A percentile compares a stretch with the other conserved stretches of the same genome.
These are phyloP conservation scores for Hycleus phaleratus DNA, from an alignment of 1,140 invertebrate species.

Conservation along the genomic window DNA sequence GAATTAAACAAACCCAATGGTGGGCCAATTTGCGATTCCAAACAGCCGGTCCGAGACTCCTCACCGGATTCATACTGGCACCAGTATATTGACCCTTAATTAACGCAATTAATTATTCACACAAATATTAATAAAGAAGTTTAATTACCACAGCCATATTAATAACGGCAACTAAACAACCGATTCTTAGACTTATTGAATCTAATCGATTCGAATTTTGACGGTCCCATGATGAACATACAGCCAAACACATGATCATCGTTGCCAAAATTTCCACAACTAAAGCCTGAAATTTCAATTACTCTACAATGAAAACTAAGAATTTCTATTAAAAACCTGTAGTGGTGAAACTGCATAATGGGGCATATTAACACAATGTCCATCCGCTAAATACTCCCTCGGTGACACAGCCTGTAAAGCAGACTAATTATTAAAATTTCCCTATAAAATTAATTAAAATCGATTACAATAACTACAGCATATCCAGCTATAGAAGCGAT, in stretches of 20 bases:
- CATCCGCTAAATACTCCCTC: background rate
- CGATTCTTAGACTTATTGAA: conserved; percentile 45
- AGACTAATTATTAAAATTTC: conserved; percentile 1
- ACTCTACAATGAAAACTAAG: background rate
- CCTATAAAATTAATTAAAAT: background rate
- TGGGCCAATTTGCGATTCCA: conserved; percentile 55
- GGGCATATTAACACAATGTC: conserved; percentile 12
- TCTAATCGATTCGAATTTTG: conserved; percentile 39
- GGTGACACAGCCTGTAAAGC: conserved; percentile 28
- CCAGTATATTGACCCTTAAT: conserved; percentile 60
- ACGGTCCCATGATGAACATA: conserved; percentile 44
- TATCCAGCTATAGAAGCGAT: conserved; percentile 61
- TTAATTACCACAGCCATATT: conserved; percentile 40
- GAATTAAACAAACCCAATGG: conserved; percentile 58
- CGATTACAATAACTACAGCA: conserved; percentile 49
- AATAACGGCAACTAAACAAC: conserved; percentile 40
- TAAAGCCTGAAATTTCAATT: conserved; percentile 34
- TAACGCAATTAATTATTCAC: background rate
- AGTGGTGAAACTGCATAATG: conserved; percentile 15
- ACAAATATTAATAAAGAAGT: background rate
- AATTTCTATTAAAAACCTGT: conserved; percentile 18
- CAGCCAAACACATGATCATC: conserved; percentile 41
- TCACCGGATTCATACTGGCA: conserved; percentile 72
- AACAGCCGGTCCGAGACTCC: conserved; percentile 66
- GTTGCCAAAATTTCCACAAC: conserved; percentile 40